Conservation (phyloP, 2,113 vertebrate species). For the Tauraco erythrolophus region DNA sequence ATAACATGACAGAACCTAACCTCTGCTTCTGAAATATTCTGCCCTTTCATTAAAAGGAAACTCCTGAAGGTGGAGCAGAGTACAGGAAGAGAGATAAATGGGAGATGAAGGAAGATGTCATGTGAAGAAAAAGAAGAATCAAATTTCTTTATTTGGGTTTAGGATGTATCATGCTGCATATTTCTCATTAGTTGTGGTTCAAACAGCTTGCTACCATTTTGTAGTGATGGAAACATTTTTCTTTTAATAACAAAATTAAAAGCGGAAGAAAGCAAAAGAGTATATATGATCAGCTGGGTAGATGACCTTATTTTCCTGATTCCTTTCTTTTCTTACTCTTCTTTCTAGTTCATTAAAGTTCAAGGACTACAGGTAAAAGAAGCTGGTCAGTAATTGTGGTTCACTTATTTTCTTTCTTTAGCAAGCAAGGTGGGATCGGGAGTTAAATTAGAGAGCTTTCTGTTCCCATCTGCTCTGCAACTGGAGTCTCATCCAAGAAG, state of each 20-base stretch:
- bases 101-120: background rate
- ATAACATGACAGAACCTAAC: background rate
- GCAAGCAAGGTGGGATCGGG: background rate
- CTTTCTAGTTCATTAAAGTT: background rate
- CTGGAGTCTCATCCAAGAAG: background rate
- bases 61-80: background rate
- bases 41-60: background rate
- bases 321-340: background rate
- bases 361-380: background rate
- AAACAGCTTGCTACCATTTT: background rate
- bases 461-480: background rate
- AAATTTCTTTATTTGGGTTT: background rate
- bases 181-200: background rate
- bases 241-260: background rate
- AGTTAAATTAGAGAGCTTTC: background rate
- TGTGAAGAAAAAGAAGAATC: background rate
- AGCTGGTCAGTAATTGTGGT: background rate
- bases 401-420: background rate
- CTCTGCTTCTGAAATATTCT: background rate
- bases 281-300: background rate
- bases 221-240: background rate
- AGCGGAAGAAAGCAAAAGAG: background rate
- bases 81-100: background rate
- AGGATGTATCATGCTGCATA: background rate
- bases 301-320: background rate